Evolutionary conservation across 1,140 invertebrate genomes (phyloP), one percentile per base, ranked within the genome.

Genomic region (Drosophila nannoptera): DNA sequence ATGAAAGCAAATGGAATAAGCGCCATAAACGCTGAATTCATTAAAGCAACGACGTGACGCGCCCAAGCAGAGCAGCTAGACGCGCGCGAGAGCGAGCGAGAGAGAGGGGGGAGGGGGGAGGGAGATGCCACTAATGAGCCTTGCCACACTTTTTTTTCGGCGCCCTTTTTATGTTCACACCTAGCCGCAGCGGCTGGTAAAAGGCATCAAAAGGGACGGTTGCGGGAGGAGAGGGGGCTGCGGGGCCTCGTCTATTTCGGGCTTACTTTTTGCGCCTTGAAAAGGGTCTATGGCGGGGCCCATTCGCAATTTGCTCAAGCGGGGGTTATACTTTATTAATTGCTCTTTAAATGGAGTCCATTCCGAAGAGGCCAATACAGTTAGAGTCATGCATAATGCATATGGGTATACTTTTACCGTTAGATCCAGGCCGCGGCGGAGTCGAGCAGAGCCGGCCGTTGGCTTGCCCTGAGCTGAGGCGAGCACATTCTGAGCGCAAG

Each of bases 11-110:
- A 86, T 87, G 82, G 82, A 87, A 87, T 87, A 87, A 87, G 80
- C 84, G 82, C 78, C 73, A 87, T 87, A 87, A 87, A 87, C 80
- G 84, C 80, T 87, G 84, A 87, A 87, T 87, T 87, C 84, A 87
- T 87, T 87, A 86, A 86, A 77, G 59, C 60, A 76, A 67, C 63
- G 74, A 86, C 81, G 81, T 86, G 77, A 77, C 81, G 71, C 76
- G 55, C 35, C 40, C 35, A 35, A 43, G 48, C 32, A 32, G 53
- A 16, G 14, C 31, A 33, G 22, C 32, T 32, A 22, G 38, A 8
- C 14, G 12, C 45, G 5, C 11, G 11, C 32, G 38, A 22, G 38
- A n/a, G 12, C 33, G 12, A 54, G 5, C 11, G 29, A 33, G 36
- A 40, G 5, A 9, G 11, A 9, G 35, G 35, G 2, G n/a, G 31